These are phyloP conservation scores for Imbricaverruca yamaguchii DNA, from an alignment of 2,888 invertebrate species.

Conservation along the genomic window DNA sequence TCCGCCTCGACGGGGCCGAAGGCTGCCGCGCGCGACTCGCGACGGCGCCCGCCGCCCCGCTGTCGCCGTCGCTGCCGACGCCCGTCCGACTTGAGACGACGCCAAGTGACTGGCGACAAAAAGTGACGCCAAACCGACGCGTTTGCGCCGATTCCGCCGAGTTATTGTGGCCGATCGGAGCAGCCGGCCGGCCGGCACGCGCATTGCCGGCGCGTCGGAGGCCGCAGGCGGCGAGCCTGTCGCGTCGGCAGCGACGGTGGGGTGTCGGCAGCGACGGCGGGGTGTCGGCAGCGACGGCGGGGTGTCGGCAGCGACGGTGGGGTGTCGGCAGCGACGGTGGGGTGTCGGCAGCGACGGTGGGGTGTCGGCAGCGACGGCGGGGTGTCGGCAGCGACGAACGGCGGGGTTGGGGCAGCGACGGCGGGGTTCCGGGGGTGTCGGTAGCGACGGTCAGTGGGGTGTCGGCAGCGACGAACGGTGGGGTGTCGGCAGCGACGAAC, in stretches of 20 bases:
- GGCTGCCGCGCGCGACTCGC: no score
- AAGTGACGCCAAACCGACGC: background rate
- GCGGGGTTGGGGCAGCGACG: no score
- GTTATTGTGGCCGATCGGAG: background rate
- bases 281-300: background rate
- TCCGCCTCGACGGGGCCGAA: no score
- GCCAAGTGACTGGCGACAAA: background rate
- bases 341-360: background rate
- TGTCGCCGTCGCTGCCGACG: background rate
- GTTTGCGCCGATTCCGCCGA: constrained; percentile 11
- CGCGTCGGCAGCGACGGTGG: background rate
- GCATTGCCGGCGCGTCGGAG: background rate
- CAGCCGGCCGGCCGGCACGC: background rate
- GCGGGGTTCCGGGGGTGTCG: background rate
- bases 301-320: background rate
- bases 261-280: no score
- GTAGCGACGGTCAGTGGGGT: no score
- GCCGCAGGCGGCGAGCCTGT: background rate
- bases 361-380: background rate
- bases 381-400: no score
- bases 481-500: no score
- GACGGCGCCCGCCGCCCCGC: no score
- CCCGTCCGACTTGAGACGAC: background rate
- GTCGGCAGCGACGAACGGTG: no score
- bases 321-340: no score